Percentiles rank a stretch among this genome's conserved stretches.
Conservation (phyloP, 2,113 vertebrate genomes). For the Vombatus ursinus region DNA sequence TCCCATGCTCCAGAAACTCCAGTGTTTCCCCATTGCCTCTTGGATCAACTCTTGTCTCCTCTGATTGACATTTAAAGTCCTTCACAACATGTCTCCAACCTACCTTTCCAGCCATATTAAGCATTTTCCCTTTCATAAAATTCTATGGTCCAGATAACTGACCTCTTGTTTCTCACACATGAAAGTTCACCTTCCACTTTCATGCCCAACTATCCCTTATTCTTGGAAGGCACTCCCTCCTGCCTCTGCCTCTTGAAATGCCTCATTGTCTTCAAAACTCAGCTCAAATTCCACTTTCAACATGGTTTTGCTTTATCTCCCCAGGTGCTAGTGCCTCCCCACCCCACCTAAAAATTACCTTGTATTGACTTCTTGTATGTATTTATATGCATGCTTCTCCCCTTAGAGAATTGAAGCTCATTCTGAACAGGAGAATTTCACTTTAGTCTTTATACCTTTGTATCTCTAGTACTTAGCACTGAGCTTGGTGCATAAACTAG, state of each 20-base stretch:
- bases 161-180: neutral
- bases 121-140: neutral
- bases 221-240: neutral
- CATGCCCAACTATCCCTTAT: neutral
- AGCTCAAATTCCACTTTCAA: neutral
- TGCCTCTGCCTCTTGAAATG: neutral
- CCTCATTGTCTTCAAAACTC: neutral
- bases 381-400: neutral
- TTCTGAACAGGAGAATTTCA: neutral
- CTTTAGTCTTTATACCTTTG: neutral
- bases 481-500: neutral
- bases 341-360: neutral
- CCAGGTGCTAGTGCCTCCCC: neutral
- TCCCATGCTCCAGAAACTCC: neutral
- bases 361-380: neutral
- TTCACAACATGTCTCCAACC: neutral
- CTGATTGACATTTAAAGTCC: neutral
- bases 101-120: neutral
- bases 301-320: neutral
- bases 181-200: neutral
- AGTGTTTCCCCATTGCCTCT: neutral
- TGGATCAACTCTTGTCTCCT: neutral
- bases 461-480: neutral
- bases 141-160: neutral
- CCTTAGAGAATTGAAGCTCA: neutral